A percentile compares a stretch with the other conserved stretches of the same genome.
Evolutionary conservation across 37 sponge, comb jelly and placozoan species (phyloP).

Genomic region (Haliclona indistincta): DNA sequence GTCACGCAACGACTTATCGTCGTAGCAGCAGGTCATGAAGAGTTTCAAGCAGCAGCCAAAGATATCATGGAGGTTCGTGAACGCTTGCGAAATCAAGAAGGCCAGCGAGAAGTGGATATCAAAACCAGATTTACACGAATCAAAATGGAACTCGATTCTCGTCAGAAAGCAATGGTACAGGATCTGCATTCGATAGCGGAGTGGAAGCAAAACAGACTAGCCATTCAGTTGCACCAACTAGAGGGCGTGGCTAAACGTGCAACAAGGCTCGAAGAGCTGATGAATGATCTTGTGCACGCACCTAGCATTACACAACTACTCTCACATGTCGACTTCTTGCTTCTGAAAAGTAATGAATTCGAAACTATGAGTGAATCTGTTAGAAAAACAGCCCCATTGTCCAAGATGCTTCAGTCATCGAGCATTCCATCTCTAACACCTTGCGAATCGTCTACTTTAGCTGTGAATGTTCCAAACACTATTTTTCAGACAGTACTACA

Average conservation of each 20-base stretch:
- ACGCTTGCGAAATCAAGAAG: neutral
- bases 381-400: neutral
- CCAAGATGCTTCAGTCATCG: neutral
- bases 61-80: neutral
- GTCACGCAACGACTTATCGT: neutral
- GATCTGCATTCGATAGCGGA: neutral
- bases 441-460: neutral
- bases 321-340: neutral
- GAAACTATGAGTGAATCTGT: neutral
- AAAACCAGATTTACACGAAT: neutral
- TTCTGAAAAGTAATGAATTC: neutral
- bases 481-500: neutral
- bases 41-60: neutral
- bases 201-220: neutral
- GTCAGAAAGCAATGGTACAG: neutral
- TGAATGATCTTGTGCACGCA: neutral
- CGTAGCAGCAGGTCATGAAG: neutral
- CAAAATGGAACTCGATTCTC: neutral
- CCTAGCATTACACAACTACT: neutral
- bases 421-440: neutral
- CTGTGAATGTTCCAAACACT: neutral
- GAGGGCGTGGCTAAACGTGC: neutral
- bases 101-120: neutral
- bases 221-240: neutral
- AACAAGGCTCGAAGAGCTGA: neutral